Conservation (phyloP, 2,113 vertebrate species). For the Sakesphorus luctuosus region DNA sequence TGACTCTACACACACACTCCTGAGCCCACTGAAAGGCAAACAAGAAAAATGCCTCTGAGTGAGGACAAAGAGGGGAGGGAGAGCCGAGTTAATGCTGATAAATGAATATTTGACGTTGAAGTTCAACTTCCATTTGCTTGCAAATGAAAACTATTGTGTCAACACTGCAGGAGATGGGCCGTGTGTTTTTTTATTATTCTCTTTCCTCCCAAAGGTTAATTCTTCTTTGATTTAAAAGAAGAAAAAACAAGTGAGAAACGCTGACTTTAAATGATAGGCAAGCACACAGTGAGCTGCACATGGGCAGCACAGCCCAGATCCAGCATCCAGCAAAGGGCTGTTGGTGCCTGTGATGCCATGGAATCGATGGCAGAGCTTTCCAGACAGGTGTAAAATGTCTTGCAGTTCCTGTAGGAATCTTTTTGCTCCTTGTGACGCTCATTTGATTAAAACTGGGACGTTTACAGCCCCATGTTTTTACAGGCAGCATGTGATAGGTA, state of each 20-base stretch:
- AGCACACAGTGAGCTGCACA: background rate
- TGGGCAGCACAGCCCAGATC: rapidly evolving
- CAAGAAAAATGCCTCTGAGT: background rate
- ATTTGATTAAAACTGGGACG: background rate
- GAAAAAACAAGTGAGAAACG: background rate
- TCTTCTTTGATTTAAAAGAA: background rate
- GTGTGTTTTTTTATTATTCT: rapidly evolving
- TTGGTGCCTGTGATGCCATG: rapidly evolving
- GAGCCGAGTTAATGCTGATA: background rate
- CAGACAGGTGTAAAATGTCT: background rate
- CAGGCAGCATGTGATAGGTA: background rate
- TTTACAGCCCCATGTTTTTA: constrained; percentile 55
- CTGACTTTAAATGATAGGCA: background rate
- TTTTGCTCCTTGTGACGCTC: background rate
- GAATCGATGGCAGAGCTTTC: background rate
- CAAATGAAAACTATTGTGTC: constrained; percentile 29
- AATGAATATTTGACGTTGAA: constrained; percentile 6
- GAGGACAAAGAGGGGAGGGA: background rate
- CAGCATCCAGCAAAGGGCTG: background rate
- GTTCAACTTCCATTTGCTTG: constrained; percentile 25
- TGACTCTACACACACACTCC: background rate
- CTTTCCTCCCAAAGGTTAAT: background rate
- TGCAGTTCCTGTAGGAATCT: background rate
- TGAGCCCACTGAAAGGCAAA: background rate
- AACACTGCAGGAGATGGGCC: background rate